phyloP scores from a whole-genome alignment of 1,140 invertebrate species.

The Nylanderia fulva region DNA sequence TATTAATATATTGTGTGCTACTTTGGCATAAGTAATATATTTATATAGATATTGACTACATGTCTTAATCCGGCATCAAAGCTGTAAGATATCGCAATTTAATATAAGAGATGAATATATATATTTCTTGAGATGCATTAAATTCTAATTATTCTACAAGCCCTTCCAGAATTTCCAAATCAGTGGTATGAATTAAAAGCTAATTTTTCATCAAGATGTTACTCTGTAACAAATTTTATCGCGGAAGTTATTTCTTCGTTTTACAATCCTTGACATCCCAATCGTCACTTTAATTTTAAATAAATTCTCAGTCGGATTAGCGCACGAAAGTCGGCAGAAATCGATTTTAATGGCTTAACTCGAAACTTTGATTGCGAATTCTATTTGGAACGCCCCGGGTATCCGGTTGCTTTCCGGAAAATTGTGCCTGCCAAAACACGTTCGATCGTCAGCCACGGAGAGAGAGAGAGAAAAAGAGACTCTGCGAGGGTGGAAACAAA shows the following conservation, averaged over 20 bases:
- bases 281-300: slow-evolving; percentile 19
- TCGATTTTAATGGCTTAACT: slow-evolving; percentile 41
- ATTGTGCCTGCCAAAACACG: slow-evolving; percentile 39
- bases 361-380: slow-evolving; percentile 43
- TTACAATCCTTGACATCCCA: not conserved
- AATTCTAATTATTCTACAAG: slow-evolving; percentile 3
- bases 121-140: not conserved
- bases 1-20: too few relatives aligned
- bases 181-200: not conserved
- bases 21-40: not conserved
- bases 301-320: slow-evolving; percentile 18
- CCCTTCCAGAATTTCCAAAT: not conserved
- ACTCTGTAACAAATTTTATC: not conserved
- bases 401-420: slow-evolving; percentile 31
- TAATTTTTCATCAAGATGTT: not conserved
- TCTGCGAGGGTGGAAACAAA: slow-evolving; percentile 28
- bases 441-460: slow-evolving; percentile 4
- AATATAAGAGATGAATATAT: not conserved
- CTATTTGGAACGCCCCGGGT: not conserved
- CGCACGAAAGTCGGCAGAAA: slow-evolving; percentile 12
- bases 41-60: too few relatives aligned
- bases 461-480: not conserved
- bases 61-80: not conserved
- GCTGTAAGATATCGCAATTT: not conserved
- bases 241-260: not conserved